Evolutionary conservation across 2,888 invertebrate species (phyloP), one percentile per base, ranked within the genome.

Genomic region (Diaperis boleti): DNA sequence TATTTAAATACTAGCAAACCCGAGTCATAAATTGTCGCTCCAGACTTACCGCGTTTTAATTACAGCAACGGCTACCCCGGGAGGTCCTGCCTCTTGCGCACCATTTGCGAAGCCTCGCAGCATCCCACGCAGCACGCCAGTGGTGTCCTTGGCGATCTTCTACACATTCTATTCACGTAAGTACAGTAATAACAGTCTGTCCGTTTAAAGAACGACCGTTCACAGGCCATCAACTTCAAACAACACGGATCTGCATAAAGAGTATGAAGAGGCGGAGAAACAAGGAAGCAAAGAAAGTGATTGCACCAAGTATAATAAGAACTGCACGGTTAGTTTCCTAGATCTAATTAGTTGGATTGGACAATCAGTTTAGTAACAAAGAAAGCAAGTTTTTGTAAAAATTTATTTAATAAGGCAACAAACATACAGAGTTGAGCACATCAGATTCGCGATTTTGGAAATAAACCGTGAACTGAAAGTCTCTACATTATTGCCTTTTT

Each of bases 31-130:
- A n/a, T n/a, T n/a, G n/a, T n/a, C n/a, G n/a, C n/a, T n/a, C n/a
- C n/a, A n/a, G n/a, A n/a, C n/a, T n/a, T n/a, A n/a, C n/a, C n/a
- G n/a, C n/a, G n/a, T n/a, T n/a, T n/a, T n/a, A n/a, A 2, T 13
- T 13, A 5, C 26, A 74, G 74, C 44, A 68, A 65, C 45, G 73
- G 73, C 1, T 72, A 71, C 57, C 69, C 69, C 1, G 91, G 90
- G 2, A 85, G 87, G 65, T 85, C 85, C 39, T 93, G 92, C 79
- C 79, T 92, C 69, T 82, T 92, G 65, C 85, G 90, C 69, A 87
- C 89, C 69, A 90, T 93, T 76, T 92, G 92, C 76, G 92, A 92
- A 78, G 86, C 89, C 18, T 88, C 92, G 0, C 86, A 90, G 0
- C 82, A 85, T 64, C 88, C 90, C 49, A 85, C 91, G 72, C 84